Evolutionary conservation across 2,888 invertebrate species (phyloP).

Genomic region (Exocentrus adspersus): DNA sequence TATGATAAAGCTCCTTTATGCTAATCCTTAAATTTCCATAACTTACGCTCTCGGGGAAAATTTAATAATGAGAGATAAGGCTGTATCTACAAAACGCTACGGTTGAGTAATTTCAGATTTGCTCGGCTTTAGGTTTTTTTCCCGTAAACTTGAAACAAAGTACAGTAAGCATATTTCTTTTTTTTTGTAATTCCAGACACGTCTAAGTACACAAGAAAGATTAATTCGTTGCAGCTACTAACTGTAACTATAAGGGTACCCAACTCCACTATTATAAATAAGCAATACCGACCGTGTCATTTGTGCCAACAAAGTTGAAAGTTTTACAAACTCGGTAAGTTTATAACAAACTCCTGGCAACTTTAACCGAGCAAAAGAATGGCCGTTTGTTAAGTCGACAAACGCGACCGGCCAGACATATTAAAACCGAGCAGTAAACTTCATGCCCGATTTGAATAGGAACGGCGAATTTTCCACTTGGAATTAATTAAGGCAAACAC

Average conservation of each 20-base stretch:
- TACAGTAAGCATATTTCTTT: too few relatives aligned
- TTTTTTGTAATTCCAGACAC: too few relatives aligned
- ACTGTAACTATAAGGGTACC: too few relatives aligned
- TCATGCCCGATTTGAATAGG: background rate
- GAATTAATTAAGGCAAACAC: background rate
- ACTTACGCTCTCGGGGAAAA: background rate
- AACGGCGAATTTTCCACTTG: background rate
- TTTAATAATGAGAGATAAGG: too few relatives aligned
- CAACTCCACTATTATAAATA: background rate
- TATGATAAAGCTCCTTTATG: background rate
- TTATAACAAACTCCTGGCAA: conserved; percentile 1
- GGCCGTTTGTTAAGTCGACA: background rate
- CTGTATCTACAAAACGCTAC: too few relatives aligned
- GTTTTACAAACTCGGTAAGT: background rate
- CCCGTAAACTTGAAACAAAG: too few relatives aligned
- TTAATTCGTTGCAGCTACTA: too few relatives aligned
- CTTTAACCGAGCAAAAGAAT: background rate
- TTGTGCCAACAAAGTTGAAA: conserved; percentile 3
- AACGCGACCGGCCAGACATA: background rate
- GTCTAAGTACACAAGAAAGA: too few relatives aligned
- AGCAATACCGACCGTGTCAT: background rate
- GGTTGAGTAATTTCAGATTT: too few relatives aligned
- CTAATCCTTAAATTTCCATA: background rate
- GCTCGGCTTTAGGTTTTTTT: too few relatives aligned
- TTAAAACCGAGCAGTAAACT: background rate